A percentile compares a stretch with the other conserved stretches of the same genome.
Conservation (phyloP, 2,888 invertebrate species). For the Oligia fasciuncula region DNA sequence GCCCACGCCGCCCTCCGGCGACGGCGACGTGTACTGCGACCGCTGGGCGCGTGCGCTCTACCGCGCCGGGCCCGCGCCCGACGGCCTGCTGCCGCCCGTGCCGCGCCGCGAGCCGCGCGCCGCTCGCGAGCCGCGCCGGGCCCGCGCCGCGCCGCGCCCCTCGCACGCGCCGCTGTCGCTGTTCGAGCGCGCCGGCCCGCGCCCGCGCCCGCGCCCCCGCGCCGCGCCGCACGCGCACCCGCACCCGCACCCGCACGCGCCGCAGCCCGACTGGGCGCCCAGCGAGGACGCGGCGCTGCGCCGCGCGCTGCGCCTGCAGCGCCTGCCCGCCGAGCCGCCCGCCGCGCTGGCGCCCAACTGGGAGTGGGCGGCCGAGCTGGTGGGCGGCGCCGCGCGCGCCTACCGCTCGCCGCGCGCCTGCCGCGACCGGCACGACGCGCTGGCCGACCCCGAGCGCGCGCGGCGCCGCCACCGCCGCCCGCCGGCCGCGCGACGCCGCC, state of each 20-base stretch:
- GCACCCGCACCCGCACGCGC: conserved; percentile 92
- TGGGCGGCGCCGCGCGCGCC: conserved; percentile 95
- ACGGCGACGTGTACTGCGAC: conserved; percentile 97
- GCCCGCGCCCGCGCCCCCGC: conserved; percentile 90
- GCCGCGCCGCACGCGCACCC: conserved; percentile 82
- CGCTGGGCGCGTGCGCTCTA: conserved; percentile 96
- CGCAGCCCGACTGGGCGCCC: conserved; percentile 96
- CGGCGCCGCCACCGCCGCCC: conserved; percentile 96
- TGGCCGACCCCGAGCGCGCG: conserved; percentile 96
- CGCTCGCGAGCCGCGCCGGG: conserved; percentile 91
- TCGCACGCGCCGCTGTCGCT: conserved; percentile 92
- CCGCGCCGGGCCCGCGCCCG: conserved; percentile 93
- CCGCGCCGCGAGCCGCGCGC: conserved; percentile 91
- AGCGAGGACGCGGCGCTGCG: conserved; percentile 97
- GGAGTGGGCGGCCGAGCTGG: conserved; percentile 98
- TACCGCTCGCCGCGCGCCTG: conserved; percentile 98
- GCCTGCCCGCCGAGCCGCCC: conserved; percentile 91
- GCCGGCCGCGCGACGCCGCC: conserved; percentile 92
- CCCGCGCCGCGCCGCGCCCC: conserved; percentile 92
- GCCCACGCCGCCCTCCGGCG: conserved; percentile 98
- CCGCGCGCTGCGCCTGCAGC: conserved; percentile 94
- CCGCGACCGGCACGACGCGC: conserved; percentile 96
- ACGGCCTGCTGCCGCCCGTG: conserved; percentile 92
- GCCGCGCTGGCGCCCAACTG: conserved; percentile 98
- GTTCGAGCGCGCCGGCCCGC: conserved; percentile 90